Base-by-base conservation (phyloP, 2,797 vertebrate species). In the Sebastes steindachneri region DNA sequence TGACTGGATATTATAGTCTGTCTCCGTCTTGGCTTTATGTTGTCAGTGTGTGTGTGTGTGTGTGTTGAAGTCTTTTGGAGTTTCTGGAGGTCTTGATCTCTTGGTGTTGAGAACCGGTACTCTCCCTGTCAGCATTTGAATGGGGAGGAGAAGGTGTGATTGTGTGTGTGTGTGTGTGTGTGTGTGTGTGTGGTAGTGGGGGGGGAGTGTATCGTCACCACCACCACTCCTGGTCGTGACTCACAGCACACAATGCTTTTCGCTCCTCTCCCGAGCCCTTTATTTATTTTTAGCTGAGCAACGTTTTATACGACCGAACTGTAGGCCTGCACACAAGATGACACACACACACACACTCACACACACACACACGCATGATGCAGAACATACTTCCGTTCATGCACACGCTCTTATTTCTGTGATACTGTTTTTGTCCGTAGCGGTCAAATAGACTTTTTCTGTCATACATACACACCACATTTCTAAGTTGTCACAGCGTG, bases 211-310 rank as follows among this genome's bases (percentile, higher is more conserved):
- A 85, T 89, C 81, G 86, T 91, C 90, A 93, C 86, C 88, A 93
- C 86, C 88, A 90, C 87, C 85, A 80, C 80, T 87, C 68, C 88
- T 90, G 88, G 86, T 91, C 85, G 88, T 94, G 92, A 94, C 90
- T 92, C 86, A 90, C 82, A 76, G 79, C 19, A 31, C 90, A 90
- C 90, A 90, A 90, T 91, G 86, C 85, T 90, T 91, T 89, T 88
- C 84, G 45, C 86, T 90, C 78, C 84, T 90, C 85, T 92, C 76
- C 64, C 17, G 31, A 92, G 79, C 85, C 79, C 79, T 91, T 92
- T 91, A 81, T 93, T 90, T 93, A 92, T 93, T 93, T 94, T 93
- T 93, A 92, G 88, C 84, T 78, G 88, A 93, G 88, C 85, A 91
- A 80, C 59, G 35, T 89, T 90, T 91, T 87, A 82, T 87, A 86